phyloP scores from a whole-genome alignment of 2,113 vertebrate genomes.

The Holacanthus passer region DNA sequence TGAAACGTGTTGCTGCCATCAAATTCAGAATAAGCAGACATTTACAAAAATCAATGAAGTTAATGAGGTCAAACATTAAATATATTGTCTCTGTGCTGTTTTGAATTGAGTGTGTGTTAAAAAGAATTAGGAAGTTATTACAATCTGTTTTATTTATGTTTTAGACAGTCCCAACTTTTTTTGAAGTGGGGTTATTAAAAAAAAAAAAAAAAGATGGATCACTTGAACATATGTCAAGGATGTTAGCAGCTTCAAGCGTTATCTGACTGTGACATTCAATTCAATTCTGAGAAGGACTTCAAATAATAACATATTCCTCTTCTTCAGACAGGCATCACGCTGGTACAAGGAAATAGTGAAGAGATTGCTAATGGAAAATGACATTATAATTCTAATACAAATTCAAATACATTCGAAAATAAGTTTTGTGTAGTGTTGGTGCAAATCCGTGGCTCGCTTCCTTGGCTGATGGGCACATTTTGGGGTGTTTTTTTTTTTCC shows the following conservation, averaged over 20 bases:
- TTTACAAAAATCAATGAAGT: no score
- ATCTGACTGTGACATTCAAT: conserved; percentile 69
- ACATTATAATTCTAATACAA: conserved; percentile 50
- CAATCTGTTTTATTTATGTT: no score
- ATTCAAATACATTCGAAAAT: conserved; percentile 60
- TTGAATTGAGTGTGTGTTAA: no score
- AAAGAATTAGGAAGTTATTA: no score
- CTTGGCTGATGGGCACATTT: conserved; percentile 32
- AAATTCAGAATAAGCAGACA: no score
- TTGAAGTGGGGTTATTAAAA: no score
- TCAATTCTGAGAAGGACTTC: conserved; percentile 62
- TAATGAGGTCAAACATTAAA: no score
- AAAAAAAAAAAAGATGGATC: no score
- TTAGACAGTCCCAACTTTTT: no score
- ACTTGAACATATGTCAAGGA: conserved; percentile 62
- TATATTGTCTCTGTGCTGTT: no score
- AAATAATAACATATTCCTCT: conserved; percentile 62
- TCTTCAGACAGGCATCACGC: conserved; percentile 57
- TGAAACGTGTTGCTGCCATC: no score
- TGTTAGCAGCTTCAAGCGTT: conserved; percentile 63
- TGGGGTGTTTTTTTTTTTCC: conserved; percentile 5
- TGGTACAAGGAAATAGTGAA: conserved; percentile 46
- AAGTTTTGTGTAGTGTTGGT: conserved; percentile 35
- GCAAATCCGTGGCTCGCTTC: conserved; percentile 35
- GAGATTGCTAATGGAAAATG: conserved; percentile 57